Evolutionary conservation across 2,113 vertebrate genomes (phyloP).

Genomic region (Chelonoidis abingdonii): DNA sequence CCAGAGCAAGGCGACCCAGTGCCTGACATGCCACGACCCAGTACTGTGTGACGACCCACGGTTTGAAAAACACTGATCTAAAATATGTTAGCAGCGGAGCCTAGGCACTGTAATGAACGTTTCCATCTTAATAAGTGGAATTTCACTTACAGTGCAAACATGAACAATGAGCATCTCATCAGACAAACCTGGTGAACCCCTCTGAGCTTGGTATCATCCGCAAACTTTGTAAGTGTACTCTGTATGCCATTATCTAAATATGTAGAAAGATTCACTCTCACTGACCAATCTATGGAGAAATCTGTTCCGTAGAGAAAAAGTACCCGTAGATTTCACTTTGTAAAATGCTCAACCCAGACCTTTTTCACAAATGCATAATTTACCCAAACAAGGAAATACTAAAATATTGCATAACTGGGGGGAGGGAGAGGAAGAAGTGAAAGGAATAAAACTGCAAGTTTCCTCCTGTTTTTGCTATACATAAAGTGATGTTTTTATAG

Average conservation of each 20-base stretch:
- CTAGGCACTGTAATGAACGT: neutral
- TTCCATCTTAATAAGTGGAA: neutral
- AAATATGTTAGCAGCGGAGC: neutral
- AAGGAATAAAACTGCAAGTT: neutral
- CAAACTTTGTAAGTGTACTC: too few species aligned
- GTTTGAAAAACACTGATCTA: too few species aligned
- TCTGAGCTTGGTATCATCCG: too few species aligned
- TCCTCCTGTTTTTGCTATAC: neutral
- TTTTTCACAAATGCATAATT: neutral
- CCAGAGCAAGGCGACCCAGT: too few species aligned
- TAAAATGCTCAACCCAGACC: neutral
- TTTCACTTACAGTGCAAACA: neutral
- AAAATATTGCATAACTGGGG: neutral
- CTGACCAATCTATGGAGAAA: neutral
- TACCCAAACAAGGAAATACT: neutral
- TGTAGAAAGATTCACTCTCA: neutral
- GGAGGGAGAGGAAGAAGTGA: neutral
- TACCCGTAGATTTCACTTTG: neutral
- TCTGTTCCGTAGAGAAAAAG: neutral
- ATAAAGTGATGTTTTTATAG: neutral
- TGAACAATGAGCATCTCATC: neutral
- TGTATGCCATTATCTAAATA: neutral
- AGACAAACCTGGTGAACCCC: neutral
- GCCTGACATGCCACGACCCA: too few species aligned
- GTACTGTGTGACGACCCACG: too few species aligned